Percentiles rank a stretch among this genome's conserved stretches.
These are phyloP conservation scores for Drosophila melanosoma DNA, from an alignment of 2,888 invertebrate species.

Conservation along the genomic window DNA sequence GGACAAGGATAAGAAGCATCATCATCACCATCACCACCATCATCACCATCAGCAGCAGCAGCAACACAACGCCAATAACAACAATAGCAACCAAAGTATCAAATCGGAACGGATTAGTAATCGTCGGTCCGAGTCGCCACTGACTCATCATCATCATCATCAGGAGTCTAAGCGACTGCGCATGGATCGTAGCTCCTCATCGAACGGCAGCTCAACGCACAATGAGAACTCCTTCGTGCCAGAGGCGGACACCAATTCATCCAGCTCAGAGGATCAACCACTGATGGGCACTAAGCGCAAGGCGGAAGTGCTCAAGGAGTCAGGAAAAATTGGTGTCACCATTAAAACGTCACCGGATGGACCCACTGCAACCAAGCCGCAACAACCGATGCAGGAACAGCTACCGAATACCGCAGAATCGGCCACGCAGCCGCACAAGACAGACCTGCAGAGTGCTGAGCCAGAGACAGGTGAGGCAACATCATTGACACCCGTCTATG, in stretches of 20 bases:
- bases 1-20: conserved; percentile 81
- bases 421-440: conserved; percentile 81
- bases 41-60: conserved; percentile 55
- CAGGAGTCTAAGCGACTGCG: conserved; percentile 70
- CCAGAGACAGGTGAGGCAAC: conserved; percentile 85
- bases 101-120: conserved; percentile 77
- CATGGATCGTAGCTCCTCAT: conserved; percentile 67
- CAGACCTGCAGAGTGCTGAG: conserved; percentile 80
- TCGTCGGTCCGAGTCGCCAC: conserved; percentile 84
- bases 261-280: conserved; percentile 87
- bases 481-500: conserved; percentile 47
- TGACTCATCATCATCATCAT: conserved; percentile 67
- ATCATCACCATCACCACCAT: conserved; percentile 72
- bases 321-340: conserved; percentile 95
- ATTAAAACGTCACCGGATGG: conserved; percentile 90
- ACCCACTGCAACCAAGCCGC: conserved; percentile 71
- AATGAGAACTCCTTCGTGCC: conserved; percentile 78
- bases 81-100: conserved; percentile 61
- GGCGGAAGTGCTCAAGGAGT: conserved; percentile 94
- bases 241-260: conserved; percentile 86
- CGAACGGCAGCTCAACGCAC: conserved; percentile 60
- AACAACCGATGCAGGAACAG: conserved; percentile 82
- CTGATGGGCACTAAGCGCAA: conserved; percentile 91
- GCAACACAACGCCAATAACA: neutral
- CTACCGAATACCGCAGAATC: conserved; percentile 76